Evolutionary conservation across 2,113 vertebrate species (phyloP).

Genomic region (Sinocyclocheilus maitianheensis): DNA sequence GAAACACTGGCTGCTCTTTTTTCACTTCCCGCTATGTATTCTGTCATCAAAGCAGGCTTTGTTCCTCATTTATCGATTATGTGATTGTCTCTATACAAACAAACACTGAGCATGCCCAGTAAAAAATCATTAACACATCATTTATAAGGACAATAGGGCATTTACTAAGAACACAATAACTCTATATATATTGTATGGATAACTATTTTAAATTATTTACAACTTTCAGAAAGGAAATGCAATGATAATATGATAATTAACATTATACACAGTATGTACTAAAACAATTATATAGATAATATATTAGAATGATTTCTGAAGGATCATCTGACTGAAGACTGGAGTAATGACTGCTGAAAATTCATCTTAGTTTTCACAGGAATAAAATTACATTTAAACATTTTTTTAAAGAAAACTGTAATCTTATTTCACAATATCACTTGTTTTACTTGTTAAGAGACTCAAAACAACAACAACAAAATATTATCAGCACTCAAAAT

Average conservation of each 20-base stretch:
- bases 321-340: too few relatives aligned
- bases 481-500: too few relatives aligned
- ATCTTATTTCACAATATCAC: too few relatives aligned
- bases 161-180: too few relatives aligned
- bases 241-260: neutral
- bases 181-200: neutral
- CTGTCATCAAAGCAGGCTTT: slow-evolving; percentile 3
- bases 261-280: neutral
- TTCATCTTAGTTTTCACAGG: too few relatives aligned
- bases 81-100: neutral
- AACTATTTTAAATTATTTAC: neutral
- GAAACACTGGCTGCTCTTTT: slow-evolving; percentile 34
- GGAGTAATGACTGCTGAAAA: too few relatives aligned
- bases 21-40: slow-evolving; percentile 22
- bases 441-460: too few relatives aligned
- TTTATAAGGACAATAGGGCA: neutral
- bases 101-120: neutral
- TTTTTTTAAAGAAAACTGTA: too few relatives aligned
- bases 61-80: slow-evolving; percentile 7
- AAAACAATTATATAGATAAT: too few relatives aligned
- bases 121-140: neutral
- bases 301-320: too few relatives aligned
- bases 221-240: neutral
- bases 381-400: too few relatives aligned
- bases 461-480: too few relatives aligned